A percentile compares a stretch with the other conserved stretches of the same genome.
Conservation (phyloP, 1,140 invertebrate genomes). For the Drosophila kohkoa region DNA sequence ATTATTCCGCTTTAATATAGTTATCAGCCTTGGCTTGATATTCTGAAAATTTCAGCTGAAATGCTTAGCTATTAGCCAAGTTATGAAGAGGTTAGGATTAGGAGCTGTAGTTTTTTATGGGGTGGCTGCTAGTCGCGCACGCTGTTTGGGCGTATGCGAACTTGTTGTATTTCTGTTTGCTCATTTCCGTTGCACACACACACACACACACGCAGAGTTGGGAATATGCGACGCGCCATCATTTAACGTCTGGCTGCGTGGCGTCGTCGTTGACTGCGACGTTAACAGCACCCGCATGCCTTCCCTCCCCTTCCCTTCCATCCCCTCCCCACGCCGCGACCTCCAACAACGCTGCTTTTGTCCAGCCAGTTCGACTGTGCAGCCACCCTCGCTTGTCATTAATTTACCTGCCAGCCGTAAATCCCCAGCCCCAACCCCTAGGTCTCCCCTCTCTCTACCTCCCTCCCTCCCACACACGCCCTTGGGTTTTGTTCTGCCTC, state of each 20-base stretch:
- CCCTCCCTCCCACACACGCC: not conserved
- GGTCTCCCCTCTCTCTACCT: not conserved
- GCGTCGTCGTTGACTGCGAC: slow-evolving; percentile 40
- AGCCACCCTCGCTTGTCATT: slow-evolving; percentile 56
- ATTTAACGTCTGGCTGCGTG: slow-evolving; percentile 56
- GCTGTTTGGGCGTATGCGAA: not conserved
- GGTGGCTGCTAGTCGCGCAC: slow-evolving; percentile 1
- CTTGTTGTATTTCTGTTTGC: slow-evolving; percentile 65
- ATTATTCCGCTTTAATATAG: too few relatives aligned
- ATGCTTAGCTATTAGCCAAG: not conserved
- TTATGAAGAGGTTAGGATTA: not conserved
- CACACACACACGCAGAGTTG: slow-evolving; percentile 4
- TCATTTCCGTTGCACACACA: slow-evolving; percentile 67
- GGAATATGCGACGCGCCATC: slow-evolving; percentile 62
- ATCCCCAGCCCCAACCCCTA: slow-evolving; percentile 7
- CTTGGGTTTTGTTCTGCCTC: too few relatives aligned
- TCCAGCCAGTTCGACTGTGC: slow-evolving; percentile 5
- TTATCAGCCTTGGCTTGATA: too few relatives aligned
- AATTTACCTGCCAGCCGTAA: slow-evolving; percentile 52
- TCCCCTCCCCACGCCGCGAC: not conserved
- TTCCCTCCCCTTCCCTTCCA: not conserved
- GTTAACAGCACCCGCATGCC: slow-evolving; percentile 13
- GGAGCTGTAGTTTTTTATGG: not conserved
- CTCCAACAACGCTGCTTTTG: too few relatives aligned
- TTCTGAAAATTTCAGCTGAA: not conserved